Percentiles rank a stretch among this genome's conserved stretches.
Evolutionary conservation across 2,888 invertebrate genomes (phyloP).

Genomic region (Oscheius myriophilus): DNA sequence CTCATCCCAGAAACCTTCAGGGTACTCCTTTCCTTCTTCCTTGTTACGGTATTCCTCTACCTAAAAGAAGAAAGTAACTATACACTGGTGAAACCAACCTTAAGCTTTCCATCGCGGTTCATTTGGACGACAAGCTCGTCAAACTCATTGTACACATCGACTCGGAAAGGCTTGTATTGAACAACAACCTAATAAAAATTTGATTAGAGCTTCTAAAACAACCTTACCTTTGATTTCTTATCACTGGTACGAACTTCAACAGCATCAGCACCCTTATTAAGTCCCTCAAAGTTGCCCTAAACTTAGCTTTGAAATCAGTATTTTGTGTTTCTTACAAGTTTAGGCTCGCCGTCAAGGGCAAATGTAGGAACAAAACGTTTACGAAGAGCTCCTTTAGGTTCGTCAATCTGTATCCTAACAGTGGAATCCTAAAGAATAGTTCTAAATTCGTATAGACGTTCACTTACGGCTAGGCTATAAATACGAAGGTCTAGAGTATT

Average conservation of each 20-base stretch:
- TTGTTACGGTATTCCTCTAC: constrained; percentile 84
- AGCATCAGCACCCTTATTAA: too few species aligned
- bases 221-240: neutral
- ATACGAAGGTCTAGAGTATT: constrained; percentile 43
- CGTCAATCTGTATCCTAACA: constrained; percentile 54
- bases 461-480: constrained; percentile 34
- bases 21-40: constrained; percentile 62
- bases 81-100: constrained; percentile 73
- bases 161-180: constrained; percentile 80
- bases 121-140: constrained; percentile 80
- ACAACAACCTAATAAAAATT: constrained; percentile 50
- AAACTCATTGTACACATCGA: constrained; percentile 81
- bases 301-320: neutral
- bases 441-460: neutral
- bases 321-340: neutral
- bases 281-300: too few species aligned
- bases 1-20: constrained; percentile 89
- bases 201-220: neutral
- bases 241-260: too few species aligned
- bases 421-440: constrained; percentile 37
- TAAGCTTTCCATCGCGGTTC: constrained; percentile 89
- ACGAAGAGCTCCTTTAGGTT: constrained; percentile 42
- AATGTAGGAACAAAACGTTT: constrained; percentile 49
- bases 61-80: constrained; percentile 21
- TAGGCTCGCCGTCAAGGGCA: constrained; percentile 43